Conservation (phyloP, 1,140 invertebrate genomes). For the Scaptomyza pallida region DNA sequence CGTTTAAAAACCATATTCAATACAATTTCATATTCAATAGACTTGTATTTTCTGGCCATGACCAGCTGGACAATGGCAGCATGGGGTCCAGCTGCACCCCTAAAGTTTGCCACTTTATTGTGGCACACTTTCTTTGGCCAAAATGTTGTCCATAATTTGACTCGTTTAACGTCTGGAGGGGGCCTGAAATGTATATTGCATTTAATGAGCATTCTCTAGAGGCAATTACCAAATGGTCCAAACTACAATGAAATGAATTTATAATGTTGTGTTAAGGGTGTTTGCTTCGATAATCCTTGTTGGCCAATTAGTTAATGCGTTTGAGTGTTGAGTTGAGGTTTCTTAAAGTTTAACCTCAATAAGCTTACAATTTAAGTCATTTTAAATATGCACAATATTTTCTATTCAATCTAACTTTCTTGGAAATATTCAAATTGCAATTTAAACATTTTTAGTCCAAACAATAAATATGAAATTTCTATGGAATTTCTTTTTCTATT, state of each 20-base stretch:
- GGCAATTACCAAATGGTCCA: constrained; percentile 23
- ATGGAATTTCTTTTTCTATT: too few species aligned
- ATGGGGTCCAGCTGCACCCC: neutral
- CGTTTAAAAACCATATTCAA: constrained; percentile 17
- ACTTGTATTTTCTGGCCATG: neutral
- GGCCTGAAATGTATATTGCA: constrained; percentile 7
- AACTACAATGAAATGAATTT: neutral
- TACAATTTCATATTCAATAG: neutral
- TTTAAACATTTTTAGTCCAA: too few species aligned
- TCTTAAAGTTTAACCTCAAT: neutral
- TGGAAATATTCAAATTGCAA: too few species aligned
- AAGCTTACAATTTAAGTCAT: too few species aligned
- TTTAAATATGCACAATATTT: too few species aligned
- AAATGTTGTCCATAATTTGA: constrained; percentile 44
- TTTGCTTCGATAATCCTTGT: neutral
- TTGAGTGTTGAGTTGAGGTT: neutral
- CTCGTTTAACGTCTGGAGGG: constrained; percentile 31
- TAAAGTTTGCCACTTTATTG: constrained; percentile 17
- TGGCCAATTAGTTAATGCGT: neutral
- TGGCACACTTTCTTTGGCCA: constrained; percentile 21
- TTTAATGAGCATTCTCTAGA: constrained; percentile 29
- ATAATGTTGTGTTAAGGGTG: neutral
- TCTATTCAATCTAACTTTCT: neutral
- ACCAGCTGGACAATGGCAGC: neutral
- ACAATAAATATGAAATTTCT: too few species aligned